Evolutionary conservation across 2,797 vertebrate genomes (phyloP).

Genomic region (Urosaurus nigricauda): DNA sequence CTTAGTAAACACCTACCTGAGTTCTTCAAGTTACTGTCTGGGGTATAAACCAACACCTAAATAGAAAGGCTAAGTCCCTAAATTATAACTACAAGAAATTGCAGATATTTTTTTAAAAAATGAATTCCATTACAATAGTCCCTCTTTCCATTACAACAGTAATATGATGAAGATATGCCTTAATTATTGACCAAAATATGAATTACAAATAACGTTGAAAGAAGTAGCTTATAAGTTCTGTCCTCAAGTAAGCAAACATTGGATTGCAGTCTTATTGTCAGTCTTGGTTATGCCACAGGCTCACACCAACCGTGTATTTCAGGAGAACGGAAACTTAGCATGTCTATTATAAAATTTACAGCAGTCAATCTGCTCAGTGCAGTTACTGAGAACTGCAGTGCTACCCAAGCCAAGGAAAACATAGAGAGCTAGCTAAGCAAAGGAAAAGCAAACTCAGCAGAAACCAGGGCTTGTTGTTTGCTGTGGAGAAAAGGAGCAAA

Average conservation of each 20-base stretch:
- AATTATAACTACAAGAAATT: too few species aligned
- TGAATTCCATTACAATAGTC: too few species aligned
- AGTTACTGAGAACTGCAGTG: slow-evolving; percentile 62
- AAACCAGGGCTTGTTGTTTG: slow-evolving; percentile 60
- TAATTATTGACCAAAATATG: not conserved
- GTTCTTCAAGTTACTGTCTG: too few species aligned
- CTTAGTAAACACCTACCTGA: too few species aligned
- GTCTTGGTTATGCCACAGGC: slow-evolving; percentile 43
- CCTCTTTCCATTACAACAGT: too few species aligned
- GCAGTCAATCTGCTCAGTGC: slow-evolving; percentile 55
- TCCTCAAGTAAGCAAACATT: not conserved
- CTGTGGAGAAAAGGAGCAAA: slow-evolving; percentile 56
- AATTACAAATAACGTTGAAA: not conserved
- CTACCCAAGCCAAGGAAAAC: slow-evolving; percentile 69
- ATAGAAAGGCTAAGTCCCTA: too few species aligned
- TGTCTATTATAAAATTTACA: slow-evolving; percentile 57
- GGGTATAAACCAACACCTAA: too few species aligned
- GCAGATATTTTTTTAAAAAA: too few species aligned
- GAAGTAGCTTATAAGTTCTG: not conserved
- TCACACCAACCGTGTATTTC: slow-evolving; percentile 57
- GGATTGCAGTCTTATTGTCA: slow-evolving; percentile 39
- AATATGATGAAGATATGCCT: not conserved
- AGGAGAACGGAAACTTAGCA: slow-evolving; percentile 52
- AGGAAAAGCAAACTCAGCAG: slow-evolving; percentile 67
- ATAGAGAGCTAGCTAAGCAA: slow-evolving; percentile 48